These are phyloP conservation scores for Hephaestus fuliginosus DNA, from an alignment of 2,797 vertebrate species.

Conservation along the genomic window DNA sequence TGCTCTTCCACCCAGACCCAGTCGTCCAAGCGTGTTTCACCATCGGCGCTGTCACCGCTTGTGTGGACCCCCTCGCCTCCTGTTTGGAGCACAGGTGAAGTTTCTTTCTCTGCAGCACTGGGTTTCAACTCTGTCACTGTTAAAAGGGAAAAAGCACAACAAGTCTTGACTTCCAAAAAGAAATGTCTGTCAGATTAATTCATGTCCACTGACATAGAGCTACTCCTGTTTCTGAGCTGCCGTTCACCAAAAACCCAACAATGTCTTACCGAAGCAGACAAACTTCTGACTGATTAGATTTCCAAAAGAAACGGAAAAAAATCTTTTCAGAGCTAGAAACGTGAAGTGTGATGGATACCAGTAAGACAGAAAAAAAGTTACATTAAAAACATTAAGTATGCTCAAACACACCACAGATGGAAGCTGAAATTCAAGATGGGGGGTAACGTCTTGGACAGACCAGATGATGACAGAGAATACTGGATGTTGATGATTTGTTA, in stretches of 20 bases:
- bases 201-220: background rate
- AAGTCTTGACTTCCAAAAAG: background rate
- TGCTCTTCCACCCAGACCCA: conserved; percentile 93
- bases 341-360: no score
- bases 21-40: conserved; percentile 87
- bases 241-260: background rate
- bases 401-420: background rate
- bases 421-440: background rate
- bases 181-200: background rate
- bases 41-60: conserved; percentile 91
- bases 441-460: conserved; percentile 14
- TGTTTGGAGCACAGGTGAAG: conserved; percentile 95
- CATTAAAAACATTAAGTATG: background rate
- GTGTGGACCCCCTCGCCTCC: conserved; percentile 93
- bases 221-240: background rate
- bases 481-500: conserved; percentile 55
- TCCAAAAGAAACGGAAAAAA: background rate
- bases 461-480: conserved; percentile 53
- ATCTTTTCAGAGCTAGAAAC: background rate
- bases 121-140: background rate
- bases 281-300: background rate
- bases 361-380: background rate
- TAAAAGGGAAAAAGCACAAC: background rate
- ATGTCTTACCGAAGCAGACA: background rate
- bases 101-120: background rate